phyloP scores from a whole-genome alignment of 2,888 invertebrate genomes.

The Drosophila yooni region DNA sequence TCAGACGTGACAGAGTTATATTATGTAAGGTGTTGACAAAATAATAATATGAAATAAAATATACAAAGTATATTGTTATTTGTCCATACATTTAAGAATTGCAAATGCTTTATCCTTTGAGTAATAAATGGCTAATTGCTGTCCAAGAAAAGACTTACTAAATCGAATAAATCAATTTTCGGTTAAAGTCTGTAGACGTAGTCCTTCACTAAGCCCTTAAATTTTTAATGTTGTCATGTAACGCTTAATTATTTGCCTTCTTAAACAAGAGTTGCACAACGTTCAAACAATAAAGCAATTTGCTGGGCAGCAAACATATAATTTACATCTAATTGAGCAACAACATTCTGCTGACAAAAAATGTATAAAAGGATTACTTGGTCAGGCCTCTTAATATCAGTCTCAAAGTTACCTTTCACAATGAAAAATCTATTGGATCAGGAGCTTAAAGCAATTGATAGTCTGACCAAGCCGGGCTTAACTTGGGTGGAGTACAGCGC shows the following conservation, averaged over 20 bases:
- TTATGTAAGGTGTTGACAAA: background rate
- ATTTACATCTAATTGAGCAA: constrained; percentile 63
- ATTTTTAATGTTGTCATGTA: constrained; percentile 64
- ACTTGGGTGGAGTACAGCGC: constrained; percentile 68
- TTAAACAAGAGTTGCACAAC: constrained; percentile 53
- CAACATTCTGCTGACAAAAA: constrained; percentile 7
- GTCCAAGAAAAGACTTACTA: background rate
- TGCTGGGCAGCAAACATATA: constrained; percentile 54
- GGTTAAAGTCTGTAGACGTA: background rate
- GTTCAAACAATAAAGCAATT: constrained; percentile 59
- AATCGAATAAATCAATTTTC: constrained; percentile 3
- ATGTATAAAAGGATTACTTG: constrained; percentile 50
- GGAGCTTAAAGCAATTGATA: constrained; percentile 60
- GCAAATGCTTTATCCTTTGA: background rate
- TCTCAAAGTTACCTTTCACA: constrained; percentile 22
- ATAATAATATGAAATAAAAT: background rate
- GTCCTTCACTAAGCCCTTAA: background rate
- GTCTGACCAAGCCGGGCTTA: constrained; percentile 50
- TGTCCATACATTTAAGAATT: background rate
- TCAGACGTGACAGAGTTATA: background rate
- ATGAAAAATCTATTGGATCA: constrained; percentile 59
- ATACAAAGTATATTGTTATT: background rate
- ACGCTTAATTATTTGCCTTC: constrained; percentile 48
- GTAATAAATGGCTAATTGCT: background rate
- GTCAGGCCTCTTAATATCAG: constrained; percentile 21